Evolutionary conservation across 2,113 vertebrate species (phyloP).

Genomic region (Sigmodon hispidus): DNA sequence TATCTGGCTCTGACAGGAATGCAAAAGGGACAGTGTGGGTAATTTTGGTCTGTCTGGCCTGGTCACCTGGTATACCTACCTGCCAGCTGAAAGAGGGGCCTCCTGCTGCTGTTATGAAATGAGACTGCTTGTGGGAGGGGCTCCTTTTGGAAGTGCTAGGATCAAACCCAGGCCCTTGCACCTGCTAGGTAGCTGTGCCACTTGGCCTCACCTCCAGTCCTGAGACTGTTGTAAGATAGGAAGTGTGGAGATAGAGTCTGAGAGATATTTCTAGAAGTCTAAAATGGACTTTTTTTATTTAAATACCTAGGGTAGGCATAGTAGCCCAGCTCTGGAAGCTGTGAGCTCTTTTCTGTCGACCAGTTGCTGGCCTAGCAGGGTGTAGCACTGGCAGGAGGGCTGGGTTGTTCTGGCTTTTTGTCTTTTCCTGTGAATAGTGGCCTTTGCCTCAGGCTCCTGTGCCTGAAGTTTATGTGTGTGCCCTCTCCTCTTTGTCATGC

Average conservation of each 20-base stretch:
- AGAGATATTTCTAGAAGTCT: neutral
- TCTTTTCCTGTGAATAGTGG: constrained; percentile 39
- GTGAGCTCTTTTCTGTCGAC: neutral
- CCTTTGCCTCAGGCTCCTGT: constrained; percentile 80
- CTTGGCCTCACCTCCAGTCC: neutral
- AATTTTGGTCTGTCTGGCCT: neutral
- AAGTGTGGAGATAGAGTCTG: too few species aligned
- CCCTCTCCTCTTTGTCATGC: constrained; percentile 88
- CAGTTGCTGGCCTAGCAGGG: neutral
- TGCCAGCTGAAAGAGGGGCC: neutral
- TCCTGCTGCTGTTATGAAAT: neutral
- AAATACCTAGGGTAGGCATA: rapidly evolving
- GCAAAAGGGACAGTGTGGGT: neutral
- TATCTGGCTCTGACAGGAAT: neutral
- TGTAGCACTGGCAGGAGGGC: rapidly evolving
- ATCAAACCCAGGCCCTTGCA: neutral
- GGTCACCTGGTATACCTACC: too few species aligned
- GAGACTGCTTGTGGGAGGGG: neutral
- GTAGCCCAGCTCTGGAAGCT: rapidly evolving
- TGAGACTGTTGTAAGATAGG: neutral
- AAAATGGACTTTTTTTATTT: too few species aligned
- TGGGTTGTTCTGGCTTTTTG: neutral
- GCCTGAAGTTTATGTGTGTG: constrained; percentile 87
- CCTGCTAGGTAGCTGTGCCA: neutral
- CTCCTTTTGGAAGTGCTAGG: neutral